Conservation (phyloP, 35 echinoderm and acorn worm genomes). For the Ophiothrix spiculata region DNA sequence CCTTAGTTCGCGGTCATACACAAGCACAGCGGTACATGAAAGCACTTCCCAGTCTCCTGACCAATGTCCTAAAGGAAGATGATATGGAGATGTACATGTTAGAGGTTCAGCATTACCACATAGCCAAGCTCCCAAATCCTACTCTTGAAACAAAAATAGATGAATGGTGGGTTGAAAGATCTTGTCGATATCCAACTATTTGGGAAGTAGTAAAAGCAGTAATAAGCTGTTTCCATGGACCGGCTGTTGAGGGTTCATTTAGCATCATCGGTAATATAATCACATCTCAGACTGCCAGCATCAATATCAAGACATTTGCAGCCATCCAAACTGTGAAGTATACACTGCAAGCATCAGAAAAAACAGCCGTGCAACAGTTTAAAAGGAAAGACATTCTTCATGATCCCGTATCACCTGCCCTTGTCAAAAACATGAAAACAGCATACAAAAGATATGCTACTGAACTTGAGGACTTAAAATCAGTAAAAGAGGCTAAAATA, state of each 20-base stretch:
- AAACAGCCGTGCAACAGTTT: neutral
- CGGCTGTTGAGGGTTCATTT: slow-evolving; percentile 27
- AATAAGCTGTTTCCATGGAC: slow-evolving; percentile 25
- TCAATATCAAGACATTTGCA: slow-evolving; percentile 5
- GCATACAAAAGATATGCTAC: neutral
- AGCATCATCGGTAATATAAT: slow-evolving; percentile 24
- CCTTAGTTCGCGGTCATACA: too few species aligned
- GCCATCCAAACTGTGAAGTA: slow-evolving; percentile 30
- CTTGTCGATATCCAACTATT: neutral
- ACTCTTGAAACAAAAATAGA: neutral
- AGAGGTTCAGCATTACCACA: neutral
- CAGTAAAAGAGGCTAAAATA: neutral
- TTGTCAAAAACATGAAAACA: neutral
- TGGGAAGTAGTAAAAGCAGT: slow-evolving; percentile 5
- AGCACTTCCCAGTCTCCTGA: neutral
- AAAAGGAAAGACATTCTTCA: neutral
- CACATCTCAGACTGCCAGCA: neutral
- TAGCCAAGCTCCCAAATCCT: neutral
- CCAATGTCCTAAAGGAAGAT: neutral
- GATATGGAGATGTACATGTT: neutral
- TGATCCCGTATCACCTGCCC: neutral
- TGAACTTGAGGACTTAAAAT: neutral
- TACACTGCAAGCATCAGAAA: neutral
- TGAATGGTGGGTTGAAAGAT: slow-evolving; percentile 2
- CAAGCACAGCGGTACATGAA: slow-evolving; percentile 13